Conservation (phyloP, 2,113 vertebrate genomes). For the Melozone crissalis region DNA sequence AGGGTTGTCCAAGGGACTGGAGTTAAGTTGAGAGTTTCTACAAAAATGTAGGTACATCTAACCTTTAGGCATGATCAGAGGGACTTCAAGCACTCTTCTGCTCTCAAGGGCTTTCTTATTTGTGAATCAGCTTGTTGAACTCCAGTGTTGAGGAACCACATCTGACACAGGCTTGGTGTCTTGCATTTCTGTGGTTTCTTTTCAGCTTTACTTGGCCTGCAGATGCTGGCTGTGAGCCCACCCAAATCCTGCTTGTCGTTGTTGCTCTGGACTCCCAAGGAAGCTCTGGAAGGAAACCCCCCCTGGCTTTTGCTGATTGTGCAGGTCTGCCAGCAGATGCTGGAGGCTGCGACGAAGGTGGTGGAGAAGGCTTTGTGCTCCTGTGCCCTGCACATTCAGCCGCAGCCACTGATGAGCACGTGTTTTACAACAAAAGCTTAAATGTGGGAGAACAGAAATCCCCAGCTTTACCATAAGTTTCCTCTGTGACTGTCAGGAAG, state of each 20-base stretch:
- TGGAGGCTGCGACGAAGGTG: accelerated
- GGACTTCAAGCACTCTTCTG: neutral
- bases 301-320: neutral
- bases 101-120: neutral
- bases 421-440: neutral
- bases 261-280: neutral
- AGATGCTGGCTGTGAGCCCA: neutral
- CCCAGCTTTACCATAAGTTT: neutral
- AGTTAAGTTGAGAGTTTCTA: neutral
- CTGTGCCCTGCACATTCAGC: neutral
- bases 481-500: neutral
- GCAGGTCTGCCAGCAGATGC: constrained; percentile 3
- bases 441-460: neutral
- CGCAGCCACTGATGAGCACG: neutral
- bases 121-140: neutral
- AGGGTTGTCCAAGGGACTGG: neutral
- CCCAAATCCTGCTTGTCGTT: neutral
- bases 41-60: neutral
- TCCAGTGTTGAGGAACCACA: neutral
- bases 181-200: neutral
- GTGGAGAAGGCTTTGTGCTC: neutral
- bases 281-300: constrained; percentile 32
- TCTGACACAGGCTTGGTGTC: neutral
- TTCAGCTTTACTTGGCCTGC: neutral
- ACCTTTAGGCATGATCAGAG: neutral